Percentiles rank a stretch among this genome's conserved stretches.
Evolutionary conservation across 1,140 invertebrate species (phyloP).

Genomic region (Drosophila albomicans): DNA sequence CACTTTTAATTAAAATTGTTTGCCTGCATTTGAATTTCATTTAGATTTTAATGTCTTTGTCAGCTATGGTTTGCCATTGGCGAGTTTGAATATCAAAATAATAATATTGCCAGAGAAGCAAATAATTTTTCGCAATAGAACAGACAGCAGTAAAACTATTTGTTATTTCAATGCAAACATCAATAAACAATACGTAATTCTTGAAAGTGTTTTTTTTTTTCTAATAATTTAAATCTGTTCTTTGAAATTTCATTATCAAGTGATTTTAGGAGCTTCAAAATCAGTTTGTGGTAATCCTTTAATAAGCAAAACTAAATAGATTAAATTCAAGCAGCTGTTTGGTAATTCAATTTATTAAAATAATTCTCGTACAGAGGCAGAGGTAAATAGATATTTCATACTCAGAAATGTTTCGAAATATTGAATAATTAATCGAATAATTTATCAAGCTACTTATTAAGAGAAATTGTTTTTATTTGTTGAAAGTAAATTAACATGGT

Average conservation of each 20-base stretch:
- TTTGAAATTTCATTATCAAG: not conserved
- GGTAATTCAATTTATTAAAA: too few relatives aligned
- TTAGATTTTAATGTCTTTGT: constrained; percentile 18
- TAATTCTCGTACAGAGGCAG: too few relatives aligned
- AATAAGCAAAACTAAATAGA: not conserved
- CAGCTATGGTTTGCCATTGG: not conserved
- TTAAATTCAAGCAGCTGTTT: too few relatives aligned
- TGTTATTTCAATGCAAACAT: not conserved
- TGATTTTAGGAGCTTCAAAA: not conserved
- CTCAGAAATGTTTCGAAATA: too few relatives aligned
- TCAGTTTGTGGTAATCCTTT: not conserved
- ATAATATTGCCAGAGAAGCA: constrained; percentile 1
- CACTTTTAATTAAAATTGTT: constrained; percentile 36
- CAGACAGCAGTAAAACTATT: not conserved
- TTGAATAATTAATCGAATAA: too few relatives aligned
- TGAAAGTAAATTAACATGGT: too few relatives aligned
- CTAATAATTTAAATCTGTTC: not conserved
- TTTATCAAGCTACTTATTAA: too few relatives aligned
- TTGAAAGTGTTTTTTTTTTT: not conserved
- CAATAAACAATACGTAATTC: not conserved
- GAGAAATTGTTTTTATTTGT: too few relatives aligned
- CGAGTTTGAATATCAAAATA: constrained; percentile 16
- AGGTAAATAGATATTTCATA: too few relatives aligned
- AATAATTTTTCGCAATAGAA: not conserved
- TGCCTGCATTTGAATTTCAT: constrained; percentile 21